These are phyloP conservation scores for Schizopygopsis malacanthus DNA, from an alignment of 2,797 vertebrate genomes.

Conservation along the genomic window DNA sequence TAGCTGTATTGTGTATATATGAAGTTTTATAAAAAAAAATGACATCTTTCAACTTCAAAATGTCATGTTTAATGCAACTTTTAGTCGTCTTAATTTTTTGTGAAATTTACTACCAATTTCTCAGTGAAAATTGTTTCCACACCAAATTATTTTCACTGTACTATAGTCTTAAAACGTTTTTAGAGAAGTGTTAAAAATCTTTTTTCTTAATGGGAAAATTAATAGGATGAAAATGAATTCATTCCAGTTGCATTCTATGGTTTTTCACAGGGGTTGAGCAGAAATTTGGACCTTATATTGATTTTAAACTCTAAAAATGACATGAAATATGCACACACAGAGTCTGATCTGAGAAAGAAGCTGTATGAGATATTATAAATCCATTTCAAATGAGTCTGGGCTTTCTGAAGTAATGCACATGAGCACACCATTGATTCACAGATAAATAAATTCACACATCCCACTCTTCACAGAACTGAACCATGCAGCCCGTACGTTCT, in stretches of 20 bases:
- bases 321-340: constrained; percentile 51
- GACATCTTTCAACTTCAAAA: too few species aligned
- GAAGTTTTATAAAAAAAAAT: background rate
- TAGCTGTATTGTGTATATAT: background rate
- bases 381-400: background rate
- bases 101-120: too few species aligned
- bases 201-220: too few species aligned
- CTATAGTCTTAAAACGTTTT: too few species aligned
- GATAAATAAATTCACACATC: constrained; percentile 54
- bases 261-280: constrained; percentile 69
- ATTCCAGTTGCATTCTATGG: too few species aligned
- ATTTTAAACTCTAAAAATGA: constrained; percentile 70
- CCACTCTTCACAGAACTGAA: constrained; percentile 73
- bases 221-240: too few species aligned
- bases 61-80: too few species aligned
- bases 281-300: constrained; percentile 63
- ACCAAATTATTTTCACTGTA: background rate
- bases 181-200: too few species aligned
- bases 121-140: too few species aligned
- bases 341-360: constrained; percentile 6
- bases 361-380: background rate
- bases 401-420: constrained; percentile 31
- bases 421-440: constrained; percentile 47
- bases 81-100: too few species aligned
- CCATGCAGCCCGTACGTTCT: constrained; percentile 75